phyloP scores from a whole-genome alignment of 2,113 vertebrate species.

The Aldabrachelys gigantea region DNA sequence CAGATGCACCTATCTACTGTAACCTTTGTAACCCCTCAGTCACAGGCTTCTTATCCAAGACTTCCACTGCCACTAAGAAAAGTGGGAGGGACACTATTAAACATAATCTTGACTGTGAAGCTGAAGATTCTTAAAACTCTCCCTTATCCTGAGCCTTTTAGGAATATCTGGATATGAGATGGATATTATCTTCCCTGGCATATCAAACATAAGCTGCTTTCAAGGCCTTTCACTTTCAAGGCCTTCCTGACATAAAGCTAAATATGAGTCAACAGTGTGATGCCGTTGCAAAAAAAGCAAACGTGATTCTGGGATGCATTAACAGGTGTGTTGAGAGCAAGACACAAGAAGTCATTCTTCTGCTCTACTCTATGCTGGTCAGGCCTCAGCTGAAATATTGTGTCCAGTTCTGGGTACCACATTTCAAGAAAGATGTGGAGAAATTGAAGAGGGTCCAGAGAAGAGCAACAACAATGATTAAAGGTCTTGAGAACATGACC shows the following conservation, averaged over 20 bases:
- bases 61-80: not conserved
- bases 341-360: too few species aligned
- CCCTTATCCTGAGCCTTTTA: not conserved
- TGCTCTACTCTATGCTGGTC: too few species aligned
- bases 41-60: not conserved
- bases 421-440: too few species aligned
- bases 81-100: fast-evolving
- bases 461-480: too few species aligned
- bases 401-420: too few species aligned
- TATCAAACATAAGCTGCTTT: not conserved
- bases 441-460: too few species aligned
- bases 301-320: too few species aligned
- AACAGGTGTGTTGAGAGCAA: too few species aligned
- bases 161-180: not conserved
- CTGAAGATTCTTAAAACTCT: fast-evolving
- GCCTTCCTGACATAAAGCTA: not conserved
- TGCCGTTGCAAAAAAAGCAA: too few species aligned
- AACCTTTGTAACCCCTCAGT: not conserved
- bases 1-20: not conserved
- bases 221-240: not conserved
- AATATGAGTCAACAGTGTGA: too few species aligned
- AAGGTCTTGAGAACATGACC: too few species aligned
- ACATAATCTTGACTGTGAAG: not conserved
- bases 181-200: not conserved
- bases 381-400: too few species aligned